These are phyloP conservation scores for Leptoteleia sp. DNA, from an alignment of 1,140 invertebrate species.

Conservation along the genomic window DNA sequence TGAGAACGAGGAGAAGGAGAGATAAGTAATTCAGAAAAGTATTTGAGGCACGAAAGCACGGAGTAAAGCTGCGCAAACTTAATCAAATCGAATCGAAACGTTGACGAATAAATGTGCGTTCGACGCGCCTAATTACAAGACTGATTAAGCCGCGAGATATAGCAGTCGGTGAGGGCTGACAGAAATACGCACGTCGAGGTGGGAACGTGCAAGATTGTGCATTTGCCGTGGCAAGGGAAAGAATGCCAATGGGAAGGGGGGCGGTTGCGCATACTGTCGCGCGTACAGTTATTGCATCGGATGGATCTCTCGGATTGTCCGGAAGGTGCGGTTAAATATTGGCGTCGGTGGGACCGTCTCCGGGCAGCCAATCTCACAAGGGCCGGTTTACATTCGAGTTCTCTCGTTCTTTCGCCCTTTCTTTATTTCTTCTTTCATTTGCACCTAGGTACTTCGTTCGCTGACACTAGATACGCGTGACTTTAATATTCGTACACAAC, in stretches of 20 bases:
- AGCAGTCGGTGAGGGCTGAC: conserved; percentile 49
- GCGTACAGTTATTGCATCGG: conserved; percentile 44
- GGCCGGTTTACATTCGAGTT: conserved; percentile 80
- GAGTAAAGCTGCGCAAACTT: too few relatives aligned
- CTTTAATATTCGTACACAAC: conserved; percentile 59
- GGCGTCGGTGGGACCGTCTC: conserved; percentile 78
- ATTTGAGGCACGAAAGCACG: too few relatives aligned
- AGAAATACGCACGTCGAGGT: conserved; percentile 43
- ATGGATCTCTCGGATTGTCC: conserved; percentile 71
- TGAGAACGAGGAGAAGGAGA: too few relatives aligned
- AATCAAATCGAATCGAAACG: too few relatives aligned
- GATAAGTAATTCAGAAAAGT: too few relatives aligned
- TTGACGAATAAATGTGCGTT: too few relatives aligned
- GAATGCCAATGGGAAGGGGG: conserved; percentile 17
- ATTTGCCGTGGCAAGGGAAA: conserved; percentile 28
- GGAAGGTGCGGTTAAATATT: conserved; percentile 80
- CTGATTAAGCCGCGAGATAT: conserved; percentile 71
- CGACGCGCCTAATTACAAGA: conserved; percentile 77
- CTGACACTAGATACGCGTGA: conserved; percentile 72
- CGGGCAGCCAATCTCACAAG: conserved; percentile 80
- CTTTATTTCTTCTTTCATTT: conserved; percentile 72
- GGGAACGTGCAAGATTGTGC: conserved; percentile 43
- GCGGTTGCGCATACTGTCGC: conserved; percentile 9
- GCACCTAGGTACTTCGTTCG: conserved; percentile 45
- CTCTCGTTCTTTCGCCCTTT: conserved; percentile 63